Percentiles rank a stretch among this genome's conserved stretches.
These are phyloP conservation scores for Remorina albescens DNA, from an alignment of 2,797 vertebrate species.

Conservation along the genomic window DNA sequence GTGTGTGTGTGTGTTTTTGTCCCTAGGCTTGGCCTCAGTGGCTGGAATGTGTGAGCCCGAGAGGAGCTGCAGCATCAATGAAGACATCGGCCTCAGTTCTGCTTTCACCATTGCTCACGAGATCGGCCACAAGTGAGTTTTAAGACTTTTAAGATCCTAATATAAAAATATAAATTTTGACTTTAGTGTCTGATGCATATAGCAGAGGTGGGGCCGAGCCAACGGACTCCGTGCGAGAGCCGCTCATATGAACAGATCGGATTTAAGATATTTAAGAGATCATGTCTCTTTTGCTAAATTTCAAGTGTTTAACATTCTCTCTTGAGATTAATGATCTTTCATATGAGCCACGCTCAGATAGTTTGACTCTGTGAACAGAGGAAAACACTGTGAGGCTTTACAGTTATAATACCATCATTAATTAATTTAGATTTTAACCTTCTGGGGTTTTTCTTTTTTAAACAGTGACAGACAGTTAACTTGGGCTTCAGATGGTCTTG, in stretches of 20 bases:
- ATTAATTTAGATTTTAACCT: not conserved
- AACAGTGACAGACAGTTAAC: too few relatives aligned
- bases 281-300: not conserved
- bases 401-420: not conserved
- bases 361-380: not conserved
- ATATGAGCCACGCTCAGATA: not conserved
- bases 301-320: not conserved
- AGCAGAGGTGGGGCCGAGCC: conserved; percentile 5
- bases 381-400: not conserved
- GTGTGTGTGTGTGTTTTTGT: conserved; percentile 75
- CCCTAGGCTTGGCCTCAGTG: conserved; percentile 96
- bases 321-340: not conserved
- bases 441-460: too few relatives aligned
- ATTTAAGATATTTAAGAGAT: not conserved
- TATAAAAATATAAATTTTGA: conserved; percentile 35
- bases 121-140: conserved; percentile 99
- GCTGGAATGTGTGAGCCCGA: conserved; percentile 99
- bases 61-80: conserved; percentile 99
- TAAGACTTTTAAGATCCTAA: conserved; percentile 35
- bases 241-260: not conserved
- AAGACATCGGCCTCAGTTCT: conserved; percentile 98
- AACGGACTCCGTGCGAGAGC: not conserved
- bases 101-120: conserved; percentile 99
- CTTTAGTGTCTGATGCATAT: conserved; percentile 26
- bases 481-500: too few relatives aligned